These are phyloP conservation scores for Diacarnus erythraeanus DNA, from an alignment of 37 sponge, comb jelly and placozoan genomes.

Conservation along the genomic window DNA sequence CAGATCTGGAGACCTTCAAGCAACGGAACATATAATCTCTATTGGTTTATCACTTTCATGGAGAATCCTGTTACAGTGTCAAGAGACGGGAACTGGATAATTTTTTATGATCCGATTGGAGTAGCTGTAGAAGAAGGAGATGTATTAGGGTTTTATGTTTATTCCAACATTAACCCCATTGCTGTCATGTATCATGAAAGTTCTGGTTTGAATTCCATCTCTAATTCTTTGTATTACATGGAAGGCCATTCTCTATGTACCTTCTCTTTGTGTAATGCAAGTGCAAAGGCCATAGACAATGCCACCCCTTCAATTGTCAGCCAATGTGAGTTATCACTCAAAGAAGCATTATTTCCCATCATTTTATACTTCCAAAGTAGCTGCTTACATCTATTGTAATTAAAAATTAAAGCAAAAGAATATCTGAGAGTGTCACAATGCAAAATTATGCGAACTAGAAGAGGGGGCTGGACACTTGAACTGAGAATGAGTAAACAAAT, in stretches of 20 bases:
- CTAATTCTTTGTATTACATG: background rate
- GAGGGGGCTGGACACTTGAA: too few species aligned
- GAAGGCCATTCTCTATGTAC: background rate
- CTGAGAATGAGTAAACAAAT: too few species aligned
- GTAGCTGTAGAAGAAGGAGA: constrained; percentile 12
- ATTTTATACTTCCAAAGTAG: too few species aligned
- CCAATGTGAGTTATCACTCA: too few species aligned
- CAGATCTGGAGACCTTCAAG: constrained; percentile 40
- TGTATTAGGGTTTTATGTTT: constrained; percentile 14
- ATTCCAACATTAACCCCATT: background rate
- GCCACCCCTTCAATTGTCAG: background rate
- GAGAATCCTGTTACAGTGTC: background rate
- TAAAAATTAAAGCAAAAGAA: too few species aligned
- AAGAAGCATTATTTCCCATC: too few species aligned
- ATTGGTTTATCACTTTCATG: background rate
- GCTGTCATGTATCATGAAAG: background rate
- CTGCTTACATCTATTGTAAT: too few species aligned
- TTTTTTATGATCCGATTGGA: background rate
- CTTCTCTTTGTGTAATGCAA: background rate
- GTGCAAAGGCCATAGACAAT: background rate
- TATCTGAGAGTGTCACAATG: too few species aligned
- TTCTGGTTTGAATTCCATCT: too few species aligned
- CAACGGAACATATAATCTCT: background rate
- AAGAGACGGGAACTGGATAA: background rate
- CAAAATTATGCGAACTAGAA: too few species aligned